A percentile compares a stretch with the other conserved stretches of the same genome.
phyloP scores from a whole-genome alignment of 2,888 invertebrate species.

The Acanthosepion pharaonis region DNA sequence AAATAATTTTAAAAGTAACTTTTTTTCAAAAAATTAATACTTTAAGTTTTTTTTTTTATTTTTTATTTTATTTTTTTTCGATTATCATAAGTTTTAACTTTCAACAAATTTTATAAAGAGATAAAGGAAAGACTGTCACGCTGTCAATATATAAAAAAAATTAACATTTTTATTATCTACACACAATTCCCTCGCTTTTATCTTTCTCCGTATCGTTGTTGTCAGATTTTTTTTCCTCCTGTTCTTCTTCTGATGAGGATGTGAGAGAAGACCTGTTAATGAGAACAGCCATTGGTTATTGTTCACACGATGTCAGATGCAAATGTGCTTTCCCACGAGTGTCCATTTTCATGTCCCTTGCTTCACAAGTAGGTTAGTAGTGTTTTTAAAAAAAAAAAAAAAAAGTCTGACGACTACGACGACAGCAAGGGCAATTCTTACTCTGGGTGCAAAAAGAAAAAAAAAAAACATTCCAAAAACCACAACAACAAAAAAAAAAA shows the following conservation, averaged over 20 bases:
- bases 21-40: not conserved
- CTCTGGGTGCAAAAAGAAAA: not conserved
- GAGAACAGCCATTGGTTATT: slow-evolving; percentile 66
- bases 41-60: not conserved
- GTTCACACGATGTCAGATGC: slow-evolving; percentile 73
- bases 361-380: slow-evolving; percentile 48
- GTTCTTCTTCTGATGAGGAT: slow-evolving; percentile 2
- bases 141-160: no score
- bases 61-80: no score
- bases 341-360: slow-evolving; percentile 57
- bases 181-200: not conserved
- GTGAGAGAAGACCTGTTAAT: slow-evolving; percentile 44
- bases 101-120: not conserved
- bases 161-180: no score
- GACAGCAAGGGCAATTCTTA: slow-evolving; percentile 17
- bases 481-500: not conserved
- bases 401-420: not conserved
- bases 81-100: not conserved
- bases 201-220: not conserved
- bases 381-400: not conserved
- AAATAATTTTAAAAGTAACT: not conserved
- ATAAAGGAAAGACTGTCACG: not conserved
- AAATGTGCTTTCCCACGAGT: slow-evolving; percentile 73
- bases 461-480: not conserved
- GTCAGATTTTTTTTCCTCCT: not conserved